Base-by-base conservation (phyloP, 2,888 invertebrate genomes). In the Heliconius sara region DNA sequence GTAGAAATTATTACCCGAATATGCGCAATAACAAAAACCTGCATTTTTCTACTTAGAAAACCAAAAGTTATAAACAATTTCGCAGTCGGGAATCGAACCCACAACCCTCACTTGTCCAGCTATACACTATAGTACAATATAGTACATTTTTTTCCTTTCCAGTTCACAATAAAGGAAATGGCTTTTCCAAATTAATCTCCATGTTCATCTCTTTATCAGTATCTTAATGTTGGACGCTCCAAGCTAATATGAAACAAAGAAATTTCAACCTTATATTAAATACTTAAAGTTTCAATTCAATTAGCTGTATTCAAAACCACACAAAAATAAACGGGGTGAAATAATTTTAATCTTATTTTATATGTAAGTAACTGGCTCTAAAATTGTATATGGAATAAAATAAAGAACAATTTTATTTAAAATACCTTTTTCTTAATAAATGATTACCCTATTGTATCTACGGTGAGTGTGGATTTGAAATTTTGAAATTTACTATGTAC, bases 201-300 rank as follows among this genome's bases (percentile, higher is more conserved):
- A 60, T 82, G 81, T 80, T 82, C 81, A 80, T 82, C 80, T 82
- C 76, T 74, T 82, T 82, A 82, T 82, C 81, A 68, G 72, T 66
- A 78, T 73, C 75, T 80, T 70, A 82, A 82, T 82, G 73, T 82
- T 77, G 74, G 43, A 78, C 72, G 80, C 76, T 66, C 43, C 34
- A 34, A 65, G 66, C 27, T 16, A 66, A 66, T 39, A 22, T 22
- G 0, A n/a, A 9, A 9, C 12, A 60, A 60, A 13, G 22, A 12
- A 68, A 43, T 47, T 74, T 60, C 19, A 63, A 60, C 30, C 30
- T 27, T 70, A 79, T 16, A 0, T 0, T 7, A 0, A 57, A 12
- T 5, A 3, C 0, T 60, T 75, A 79, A 43, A 60, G 30, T 47
- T 52, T 10, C 3, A 12, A 43, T 63, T 79, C 3, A 4, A 68